Percentiles rank a stretch among this genome's conserved stretches.
Conservation (phyloP, 2,888 invertebrate species). For the Ectemnius lituratus region DNA sequence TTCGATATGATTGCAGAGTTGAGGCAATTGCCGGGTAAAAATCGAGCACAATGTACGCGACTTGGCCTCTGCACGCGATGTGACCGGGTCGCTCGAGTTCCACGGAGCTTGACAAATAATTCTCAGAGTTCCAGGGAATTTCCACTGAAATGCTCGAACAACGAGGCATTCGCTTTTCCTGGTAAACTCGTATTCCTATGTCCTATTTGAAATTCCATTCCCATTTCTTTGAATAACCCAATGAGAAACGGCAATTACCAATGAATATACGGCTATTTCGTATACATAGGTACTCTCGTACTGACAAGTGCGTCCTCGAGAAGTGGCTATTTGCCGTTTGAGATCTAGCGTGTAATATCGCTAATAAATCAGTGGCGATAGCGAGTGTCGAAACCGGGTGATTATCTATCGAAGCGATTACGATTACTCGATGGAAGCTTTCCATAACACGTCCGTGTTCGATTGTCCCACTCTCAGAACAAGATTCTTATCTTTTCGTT, state of each 20-base stretch:
- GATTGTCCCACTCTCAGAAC: constrained; percentile 4
- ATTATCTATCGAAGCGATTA: constrained; percentile 27
- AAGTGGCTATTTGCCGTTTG: too few relatives aligned
- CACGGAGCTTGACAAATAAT: neutral
- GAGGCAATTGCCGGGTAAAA: constrained; percentile 31
- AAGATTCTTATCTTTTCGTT: constrained; percentile 33
- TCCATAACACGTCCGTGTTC: constrained; percentile 23
- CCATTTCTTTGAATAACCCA: too few relatives aligned
- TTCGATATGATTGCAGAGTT: constrained; percentile 5
- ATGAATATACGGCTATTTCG: too few relatives aligned
- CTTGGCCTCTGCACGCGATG: constrained; percentile 14
- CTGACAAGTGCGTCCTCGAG: too few relatives aligned
- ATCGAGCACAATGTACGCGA: constrained; percentile 23
- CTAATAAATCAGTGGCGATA: constrained; percentile 31
- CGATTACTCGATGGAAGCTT: constrained; percentile 42
- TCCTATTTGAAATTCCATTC: too few relatives aligned
- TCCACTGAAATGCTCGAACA: too few relatives aligned
- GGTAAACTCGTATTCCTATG: too few relatives aligned
- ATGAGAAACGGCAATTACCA: too few relatives aligned
- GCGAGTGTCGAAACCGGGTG: constrained; percentile 29
- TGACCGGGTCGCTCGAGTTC: neutral
- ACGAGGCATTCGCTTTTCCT: too few relatives aligned
- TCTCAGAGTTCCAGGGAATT: neutral
- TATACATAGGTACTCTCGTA: too few relatives aligned
- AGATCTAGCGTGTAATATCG: constrained; percentile 12